Evolutionary conservation across 2,888 invertebrate genomes (phyloP).

Genomic region (Timandra comae): DNA sequence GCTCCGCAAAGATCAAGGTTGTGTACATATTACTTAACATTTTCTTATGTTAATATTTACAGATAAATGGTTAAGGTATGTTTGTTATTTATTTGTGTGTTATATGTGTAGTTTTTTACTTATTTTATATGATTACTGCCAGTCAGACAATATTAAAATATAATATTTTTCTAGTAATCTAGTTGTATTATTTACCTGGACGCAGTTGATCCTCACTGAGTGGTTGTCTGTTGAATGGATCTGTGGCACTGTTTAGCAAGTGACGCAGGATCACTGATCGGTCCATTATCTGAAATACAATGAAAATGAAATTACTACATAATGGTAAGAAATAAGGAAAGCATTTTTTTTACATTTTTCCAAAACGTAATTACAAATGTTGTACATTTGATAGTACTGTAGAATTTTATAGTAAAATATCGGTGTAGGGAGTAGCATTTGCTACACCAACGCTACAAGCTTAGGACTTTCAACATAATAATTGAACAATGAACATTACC

Average conservation of each 20-base stretch:
- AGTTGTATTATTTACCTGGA: conserved; percentile 78
- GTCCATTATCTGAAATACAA: conserved; percentile 86
- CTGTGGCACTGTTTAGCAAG: conserved; percentile 95
- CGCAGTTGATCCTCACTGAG: conserved; percentile 95
- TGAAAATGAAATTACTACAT: not conserved
- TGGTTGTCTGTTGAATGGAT: conserved; percentile 98
- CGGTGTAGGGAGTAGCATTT: too few species aligned
- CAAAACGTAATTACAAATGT: too few species aligned
- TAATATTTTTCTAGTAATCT: not conserved
- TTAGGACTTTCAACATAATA: too few species aligned
- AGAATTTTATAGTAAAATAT: too few species aligned
- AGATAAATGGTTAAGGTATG: not conserved
- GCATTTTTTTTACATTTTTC: too few species aligned
- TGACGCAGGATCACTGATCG: conserved; percentile 94
- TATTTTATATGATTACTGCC: too few species aligned
- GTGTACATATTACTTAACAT: not conserved
- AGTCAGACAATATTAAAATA: not conserved
- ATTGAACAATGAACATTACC: conserved; percentile 34
- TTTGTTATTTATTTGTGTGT: not conserved
- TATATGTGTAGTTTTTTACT: too few species aligned
- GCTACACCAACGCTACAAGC: too few species aligned
- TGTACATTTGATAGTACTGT: too few species aligned
- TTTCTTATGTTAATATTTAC: not conserved
- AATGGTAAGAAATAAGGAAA: too few species aligned
- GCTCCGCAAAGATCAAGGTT: too few species aligned